Percentiles rank a stretch among this genome's conserved stretches.
These are phyloP conservation scores for Pipa parva DNA, from an alignment of 2,113 vertebrate species.

Conservation along the genomic window DNA sequence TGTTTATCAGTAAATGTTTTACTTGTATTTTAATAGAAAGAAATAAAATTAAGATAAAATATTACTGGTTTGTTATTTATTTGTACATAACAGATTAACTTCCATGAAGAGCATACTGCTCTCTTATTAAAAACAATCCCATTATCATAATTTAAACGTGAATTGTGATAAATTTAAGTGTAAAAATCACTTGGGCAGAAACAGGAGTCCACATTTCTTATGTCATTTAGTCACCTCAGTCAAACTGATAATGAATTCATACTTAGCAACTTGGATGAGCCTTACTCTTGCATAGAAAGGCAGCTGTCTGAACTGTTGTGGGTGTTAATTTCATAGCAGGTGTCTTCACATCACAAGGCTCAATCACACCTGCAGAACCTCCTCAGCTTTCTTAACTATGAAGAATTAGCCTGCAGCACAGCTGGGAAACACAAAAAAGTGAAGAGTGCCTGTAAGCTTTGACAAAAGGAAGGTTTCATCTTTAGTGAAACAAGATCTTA, in stretches of 20 bases:
- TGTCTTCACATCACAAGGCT: background rate
- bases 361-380: constrained; percentile 13
- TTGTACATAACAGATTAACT: background rate
- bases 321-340: background rate
- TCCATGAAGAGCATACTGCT: background rate
- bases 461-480: constrained; percentile 8
- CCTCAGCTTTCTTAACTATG: background rate
- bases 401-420: constrained; percentile 12
- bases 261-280: constrained; percentile 4
- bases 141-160: background rate
- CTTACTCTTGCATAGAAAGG: background rate
- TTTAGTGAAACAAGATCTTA: constrained; percentile 12
- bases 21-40: constrained; percentile 33
- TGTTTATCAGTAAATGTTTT: constrained; percentile 20
- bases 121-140: background rate
- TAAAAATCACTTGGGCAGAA: background rate
- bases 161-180: background rate
- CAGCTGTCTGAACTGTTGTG: constrained; percentile 9
- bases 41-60: background rate
- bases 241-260: constrained; percentile 2
- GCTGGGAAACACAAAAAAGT: background rate
- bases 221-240: background rate
- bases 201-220: background rate
- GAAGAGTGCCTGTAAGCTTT: background rate
- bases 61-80: background rate